Percentiles rank a stretch among this genome's conserved stretches.
These are phyloP conservation scores for Chymomyza costata DNA, from an alignment of 1,140 invertebrate species.

Conservation along the genomic window DNA sequence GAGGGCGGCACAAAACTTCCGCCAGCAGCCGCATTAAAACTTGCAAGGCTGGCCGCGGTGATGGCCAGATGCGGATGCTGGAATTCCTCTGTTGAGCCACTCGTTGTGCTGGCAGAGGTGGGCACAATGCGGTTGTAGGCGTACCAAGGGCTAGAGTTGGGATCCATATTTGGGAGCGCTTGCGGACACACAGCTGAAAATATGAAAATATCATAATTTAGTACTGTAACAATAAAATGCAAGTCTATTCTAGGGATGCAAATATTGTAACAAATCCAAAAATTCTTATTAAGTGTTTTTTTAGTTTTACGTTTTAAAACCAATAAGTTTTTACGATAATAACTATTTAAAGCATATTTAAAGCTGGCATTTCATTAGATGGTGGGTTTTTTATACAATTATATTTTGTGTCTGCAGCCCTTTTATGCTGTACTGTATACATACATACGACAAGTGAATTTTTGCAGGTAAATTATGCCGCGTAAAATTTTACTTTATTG, in stretches of 20 bases:
- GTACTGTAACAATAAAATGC: too few species aligned
- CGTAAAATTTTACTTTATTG: slow-evolving; percentile 38
- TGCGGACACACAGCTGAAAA: slow-evolving; percentile 24
- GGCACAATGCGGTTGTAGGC: slow-evolving; percentile 73
- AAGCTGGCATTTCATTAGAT: too few species aligned
- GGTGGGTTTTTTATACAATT: neutral
- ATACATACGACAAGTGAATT: slow-evolving; percentile 42
- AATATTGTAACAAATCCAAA: too few species aligned
- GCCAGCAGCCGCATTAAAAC: slow-evolving; percentile 69
- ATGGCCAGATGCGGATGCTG: slow-evolving; percentile 70
- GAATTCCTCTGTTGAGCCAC: slow-evolving; percentile 64
- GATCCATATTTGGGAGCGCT: slow-evolving; percentile 54
- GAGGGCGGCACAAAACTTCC: slow-evolving; percentile 71
- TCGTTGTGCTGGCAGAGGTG: slow-evolving; percentile 52
- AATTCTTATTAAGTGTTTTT: too few species aligned
- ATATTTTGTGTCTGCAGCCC: neutral
- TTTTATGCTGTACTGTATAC: too few species aligned
- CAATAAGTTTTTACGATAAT: too few species aligned
- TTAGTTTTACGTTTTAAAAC: too few species aligned
- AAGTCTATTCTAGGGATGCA: too few species aligned
- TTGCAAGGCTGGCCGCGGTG: slow-evolving; percentile 63
- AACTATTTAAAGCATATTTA: too few species aligned
- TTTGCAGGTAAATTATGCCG: slow-evolving; percentile 28
- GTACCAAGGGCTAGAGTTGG: slow-evolving; percentile 73
- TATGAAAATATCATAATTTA: too few species aligned